Evolutionary conservation across 2,113 vertebrate species (phyloP), one percentile per base, ranked within the genome.

Genomic region (Neotragus pygmaeus): DNA sequence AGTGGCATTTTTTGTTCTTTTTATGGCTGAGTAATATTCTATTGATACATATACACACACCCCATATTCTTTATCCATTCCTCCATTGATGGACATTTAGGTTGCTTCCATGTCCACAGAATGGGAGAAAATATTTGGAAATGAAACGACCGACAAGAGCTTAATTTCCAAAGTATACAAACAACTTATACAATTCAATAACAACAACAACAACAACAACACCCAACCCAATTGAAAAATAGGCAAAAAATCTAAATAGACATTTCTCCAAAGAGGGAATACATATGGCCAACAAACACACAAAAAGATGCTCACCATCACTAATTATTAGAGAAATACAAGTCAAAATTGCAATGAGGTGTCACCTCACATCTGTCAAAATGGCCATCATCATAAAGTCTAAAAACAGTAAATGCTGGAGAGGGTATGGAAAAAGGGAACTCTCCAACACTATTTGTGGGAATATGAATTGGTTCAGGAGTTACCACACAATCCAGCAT

Each of bases 101-200:
- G 36, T 75, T 75, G 39, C 39, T 75, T 43, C 36, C 70, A 43
- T 75, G 70, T 75, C 12, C 70, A 75, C 70, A 75, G 70, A 75
- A 27, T 43, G 12, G 36, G 23, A 75, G 39, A 43, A 75, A 75
- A 43, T 75, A 75, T 27, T 43, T 43, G 39, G 12, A 43, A 70
- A 75, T 43, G 23, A 75, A 75, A 39, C 0, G 1, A 75, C 23
- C 1, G 0, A 43, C 39, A 75, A 43, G 23, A 43, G 39, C 39
- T 75, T 75, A 14, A 43, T 75, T 75, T 75, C 39, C 39, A 43
- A 75, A 75, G 23, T 43, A 43, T 43, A 43, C 23, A 75, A 43
- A 75, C 12, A 43, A 23, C 39, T 75, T 23, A 75, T 43, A 75
- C 39, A 75, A 43, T 25, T 75, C 39, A 75, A 75, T 14, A 75